Percentiles rank a stretch among this genome's conserved stretches.
phyloP scores from a whole-genome alignment of 1,140 invertebrate genomes.

The Saccostrea cuccullata region DNA sequence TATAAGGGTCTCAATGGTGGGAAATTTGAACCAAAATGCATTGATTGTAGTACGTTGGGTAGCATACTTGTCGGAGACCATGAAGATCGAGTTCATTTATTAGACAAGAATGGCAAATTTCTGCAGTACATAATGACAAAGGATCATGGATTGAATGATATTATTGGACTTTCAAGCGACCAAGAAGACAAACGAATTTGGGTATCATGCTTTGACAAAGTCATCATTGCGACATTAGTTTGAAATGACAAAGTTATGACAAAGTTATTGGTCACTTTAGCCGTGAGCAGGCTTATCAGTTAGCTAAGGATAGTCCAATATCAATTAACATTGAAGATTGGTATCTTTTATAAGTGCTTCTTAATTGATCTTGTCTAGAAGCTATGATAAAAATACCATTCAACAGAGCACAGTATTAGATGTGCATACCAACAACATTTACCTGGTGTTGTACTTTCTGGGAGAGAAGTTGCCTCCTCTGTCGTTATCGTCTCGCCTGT shows the following conservation, averaged over 20 bases:
- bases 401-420: neutral
- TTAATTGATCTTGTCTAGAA: constrained; percentile 9
- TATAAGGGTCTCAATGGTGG: constrained; percentile 2
- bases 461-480: neutral
- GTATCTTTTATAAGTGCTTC: neutral
- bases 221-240: constrained; percentile 32
- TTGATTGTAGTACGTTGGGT: neutral
- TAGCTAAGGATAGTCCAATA: constrained; percentile 7
- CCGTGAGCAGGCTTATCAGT: neutral
- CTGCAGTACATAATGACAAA: constrained; percentile 28
- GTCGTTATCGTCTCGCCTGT: neutral
- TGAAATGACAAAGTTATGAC: constrained; percentile 15
- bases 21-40: constrained; percentile 38
- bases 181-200: constrained; percentile 18
- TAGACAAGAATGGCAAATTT: constrained; percentile 33
- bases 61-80: constrained; percentile 32
- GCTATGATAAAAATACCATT: neutral
- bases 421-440: neutral
- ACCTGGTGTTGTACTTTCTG: neutral
- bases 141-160: constrained; percentile 23
- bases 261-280: neutral
- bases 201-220: constrained; percentile 32
- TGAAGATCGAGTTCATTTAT: constrained; percentile 34
- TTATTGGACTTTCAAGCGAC: constrained; percentile 20
- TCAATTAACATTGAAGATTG: constrained; percentile 17